Evolutionary conservation across 2,888 invertebrate species (phyloP).

Genomic region (Tachina lurida): DNA sequence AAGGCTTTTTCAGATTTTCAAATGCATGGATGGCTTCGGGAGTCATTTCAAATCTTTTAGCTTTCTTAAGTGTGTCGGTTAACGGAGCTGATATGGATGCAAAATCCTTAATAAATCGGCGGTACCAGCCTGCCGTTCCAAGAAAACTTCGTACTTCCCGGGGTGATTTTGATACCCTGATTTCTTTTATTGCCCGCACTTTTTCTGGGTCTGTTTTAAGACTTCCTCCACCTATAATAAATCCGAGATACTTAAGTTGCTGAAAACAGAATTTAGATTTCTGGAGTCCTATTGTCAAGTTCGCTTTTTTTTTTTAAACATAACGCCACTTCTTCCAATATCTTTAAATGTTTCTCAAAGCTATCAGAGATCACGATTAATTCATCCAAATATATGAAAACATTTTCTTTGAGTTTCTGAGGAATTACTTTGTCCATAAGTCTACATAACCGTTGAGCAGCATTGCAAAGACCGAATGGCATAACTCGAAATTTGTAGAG

Average conservation of each 20-base stretch:
- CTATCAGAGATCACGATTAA: constrained; percentile 47
- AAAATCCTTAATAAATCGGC: no score
- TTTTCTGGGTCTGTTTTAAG: neutral
- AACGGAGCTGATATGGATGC: neutral
- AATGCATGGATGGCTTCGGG: neutral
- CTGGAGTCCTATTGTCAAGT: no score
- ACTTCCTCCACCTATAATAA: no score
- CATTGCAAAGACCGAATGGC: no score
- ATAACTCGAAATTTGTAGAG: no score
- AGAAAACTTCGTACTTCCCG: neutral
- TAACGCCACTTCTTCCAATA: neutral
- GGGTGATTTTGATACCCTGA: neutral
- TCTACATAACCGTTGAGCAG: no score
- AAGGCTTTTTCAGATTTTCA: constrained; percentile 2
- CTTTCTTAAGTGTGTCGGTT: neutral
- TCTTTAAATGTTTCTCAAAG: constrained; percentile 33
- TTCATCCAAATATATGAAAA: constrained; percentile 62
- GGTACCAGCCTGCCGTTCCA: no score
- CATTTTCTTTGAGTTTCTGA: neutral
- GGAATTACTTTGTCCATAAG: neutral
- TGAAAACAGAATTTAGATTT: no score
- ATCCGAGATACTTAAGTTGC: no score
- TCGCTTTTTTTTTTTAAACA: no score
- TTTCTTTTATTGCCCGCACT: neutral
- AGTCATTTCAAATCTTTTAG: neutral